Conservation (phyloP, 2,888 invertebrate genomes). For the Sarcophaga subvicina region DNA sequence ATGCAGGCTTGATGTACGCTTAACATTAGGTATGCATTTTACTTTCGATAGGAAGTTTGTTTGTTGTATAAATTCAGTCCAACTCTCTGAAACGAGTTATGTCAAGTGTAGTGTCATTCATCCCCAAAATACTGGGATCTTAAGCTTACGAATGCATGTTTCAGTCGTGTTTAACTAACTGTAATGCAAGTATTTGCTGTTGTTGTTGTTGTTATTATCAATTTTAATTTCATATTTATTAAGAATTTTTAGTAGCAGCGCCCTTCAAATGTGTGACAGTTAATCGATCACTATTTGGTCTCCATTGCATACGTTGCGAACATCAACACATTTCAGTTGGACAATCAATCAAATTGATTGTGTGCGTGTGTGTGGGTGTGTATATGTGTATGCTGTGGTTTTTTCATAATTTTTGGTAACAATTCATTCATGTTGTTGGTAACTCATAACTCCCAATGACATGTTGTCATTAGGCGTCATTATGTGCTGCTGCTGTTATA, state of each 20-base stretch:
- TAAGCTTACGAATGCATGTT: too few relatives aligned
- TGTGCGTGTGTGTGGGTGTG: neutral
- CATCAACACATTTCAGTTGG: conserved; percentile 48
- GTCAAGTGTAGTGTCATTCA: too few relatives aligned
- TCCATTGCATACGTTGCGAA: conserved; percentile 25
- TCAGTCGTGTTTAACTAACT: too few relatives aligned
- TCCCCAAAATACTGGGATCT: too few relatives aligned
- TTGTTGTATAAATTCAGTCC: too few relatives aligned
- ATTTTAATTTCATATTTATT: conserved; percentile 17
- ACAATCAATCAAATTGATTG: conserved; percentile 40
- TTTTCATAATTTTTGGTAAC: neutral
- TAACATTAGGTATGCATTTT: too few relatives aligned
- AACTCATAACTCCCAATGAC: neutral
- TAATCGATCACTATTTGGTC: conserved; percentile 61
- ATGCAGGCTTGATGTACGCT: too few relatives aligned
- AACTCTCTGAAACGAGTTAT: too few relatives aligned
- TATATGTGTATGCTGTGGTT: neutral
- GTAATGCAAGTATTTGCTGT: too few relatives aligned
- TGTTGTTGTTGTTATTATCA: too few relatives aligned
- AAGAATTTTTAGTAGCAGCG: conserved; percentile 36
- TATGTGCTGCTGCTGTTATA: conserved; percentile 1
- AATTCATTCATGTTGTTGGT: neutral
- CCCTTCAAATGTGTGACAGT: conserved; percentile 43
- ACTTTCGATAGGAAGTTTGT: too few relatives aligned
- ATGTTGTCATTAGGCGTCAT: neutral